Evolutionary conservation across 2,797 vertebrate species (phyloP), one percentile per base, ranked within the genome.

Genomic region (Crenuchus spilurus): DNA sequence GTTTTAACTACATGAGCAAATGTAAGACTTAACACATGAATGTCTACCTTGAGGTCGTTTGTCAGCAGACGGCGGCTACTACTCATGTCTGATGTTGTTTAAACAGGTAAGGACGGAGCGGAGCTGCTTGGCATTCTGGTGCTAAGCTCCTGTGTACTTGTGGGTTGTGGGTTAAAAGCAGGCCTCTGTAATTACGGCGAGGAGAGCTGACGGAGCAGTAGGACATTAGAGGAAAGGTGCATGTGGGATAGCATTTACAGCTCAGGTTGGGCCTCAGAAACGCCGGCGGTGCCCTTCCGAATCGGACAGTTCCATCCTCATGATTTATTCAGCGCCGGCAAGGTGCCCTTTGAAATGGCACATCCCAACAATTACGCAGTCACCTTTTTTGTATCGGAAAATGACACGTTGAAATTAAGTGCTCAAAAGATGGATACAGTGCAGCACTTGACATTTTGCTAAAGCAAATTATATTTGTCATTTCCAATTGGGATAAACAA

Each of bases 401-500:
- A 75, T 75, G 65, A 69, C 74, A 72, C 62, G 70, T 70, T 61
- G 31, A 67, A 77, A 80, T 77, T 57, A 77, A 80, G 71, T 77
- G 75, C 70, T 62, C 8, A 41, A 51, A 74, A 70, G 75, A 80
- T 69, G 75, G 75, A 72, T 70, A 44, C 39, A 48, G 54, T 67
- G 75, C 67, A 71, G 64, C 35, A 64, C 67, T 61, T 81, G 79
- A 75, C 79, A 81, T 77, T 81, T 81, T 55, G 65, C 54, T 55
- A 72, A 71, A 68, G 54, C 71, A 74, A 77, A 77, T 80, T 80
- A 71, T 74, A 72, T 77, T 77, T 74, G 79, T 81, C 79, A 81
- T 77, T 81, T 81, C 73, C 71, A 75, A 57, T 81, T 62, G 62
- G 26, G 67, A 72, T 77, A 81, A 81, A 81, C 72, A 81, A 81